phyloP scores from a whole-genome alignment of 1,140 invertebrate species.

The Lordiphosa collinella region DNA sequence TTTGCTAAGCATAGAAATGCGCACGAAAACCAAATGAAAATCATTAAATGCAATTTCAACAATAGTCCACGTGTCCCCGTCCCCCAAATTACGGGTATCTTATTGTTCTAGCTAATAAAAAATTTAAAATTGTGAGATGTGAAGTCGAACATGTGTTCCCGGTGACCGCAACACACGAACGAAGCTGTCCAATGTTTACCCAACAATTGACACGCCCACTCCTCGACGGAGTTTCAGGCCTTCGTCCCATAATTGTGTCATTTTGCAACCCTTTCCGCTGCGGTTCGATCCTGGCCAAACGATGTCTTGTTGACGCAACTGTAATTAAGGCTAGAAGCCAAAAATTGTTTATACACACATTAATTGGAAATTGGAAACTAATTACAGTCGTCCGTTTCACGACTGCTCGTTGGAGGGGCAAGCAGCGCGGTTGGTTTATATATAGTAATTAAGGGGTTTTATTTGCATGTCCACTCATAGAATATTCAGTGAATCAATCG shows the following conservation, averaged over 20 bases:
- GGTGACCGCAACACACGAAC: constrained; percentile 59
- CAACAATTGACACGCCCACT: constrained; percentile 63
- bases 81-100: constrained; percentile 21
- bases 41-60: constrained; percentile 45
- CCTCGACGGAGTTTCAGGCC: constrained; percentile 6
- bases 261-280: constrained; percentile 29
- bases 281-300: neutral
- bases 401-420: constrained; percentile 39
- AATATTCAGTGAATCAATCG: constrained; percentile 10
- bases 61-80: constrained; percentile 11
- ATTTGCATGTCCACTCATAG: constrained; percentile 22
- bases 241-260: constrained; percentile 56
- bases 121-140: constrained; percentile 52
- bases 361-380: constrained; percentile 65
- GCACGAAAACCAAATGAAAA: constrained; percentile 53
- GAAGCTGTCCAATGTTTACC: constrained; percentile 65
- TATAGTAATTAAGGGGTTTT: constrained; percentile 48
- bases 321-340: constrained; percentile 62
- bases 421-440: constrained; percentile 36
- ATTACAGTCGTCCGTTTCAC: constrained; percentile 50
- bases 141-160: constrained; percentile 69
- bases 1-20: constrained; percentile 54
- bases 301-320: constrained; percentile 20
- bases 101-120: constrained; percentile 54
- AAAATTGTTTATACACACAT: constrained; percentile 57